These are phyloP conservation scores for Hippopotamus amphibius DNA, from an alignment of 2,113 vertebrate species.

Conservation along the genomic window DNA sequence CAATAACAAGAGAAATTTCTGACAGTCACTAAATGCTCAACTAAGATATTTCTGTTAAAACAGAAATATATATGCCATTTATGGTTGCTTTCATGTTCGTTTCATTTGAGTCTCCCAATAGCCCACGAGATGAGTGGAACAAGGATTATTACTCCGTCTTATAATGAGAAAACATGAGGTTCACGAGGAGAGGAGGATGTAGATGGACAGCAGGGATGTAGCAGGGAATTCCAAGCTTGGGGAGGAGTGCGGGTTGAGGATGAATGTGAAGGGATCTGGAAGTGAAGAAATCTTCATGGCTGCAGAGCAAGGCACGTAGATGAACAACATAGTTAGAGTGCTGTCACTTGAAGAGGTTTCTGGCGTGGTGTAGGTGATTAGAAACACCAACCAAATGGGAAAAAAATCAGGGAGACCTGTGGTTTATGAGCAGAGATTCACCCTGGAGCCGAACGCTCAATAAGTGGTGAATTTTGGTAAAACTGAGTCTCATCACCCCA, in stretches of 20 bases:
- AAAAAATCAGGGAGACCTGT: background rate
- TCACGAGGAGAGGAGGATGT: background rate
- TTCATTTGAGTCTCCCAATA: background rate
- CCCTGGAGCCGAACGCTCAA: background rate
- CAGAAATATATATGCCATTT: background rate
- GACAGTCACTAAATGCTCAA: background rate
- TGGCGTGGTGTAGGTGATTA: background rate
- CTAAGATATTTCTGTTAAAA: background rate
- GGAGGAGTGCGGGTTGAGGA: rapidly evolving
- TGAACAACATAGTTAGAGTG: no score
- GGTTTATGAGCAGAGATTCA: background rate
- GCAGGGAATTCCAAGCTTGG: background rate
- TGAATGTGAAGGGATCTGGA: background rate
- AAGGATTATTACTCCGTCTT: background rate
- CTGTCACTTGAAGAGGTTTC: background rate
- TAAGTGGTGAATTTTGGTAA: background rate
- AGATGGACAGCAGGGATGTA: background rate
- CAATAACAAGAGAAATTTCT: background rate
- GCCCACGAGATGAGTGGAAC: background rate
- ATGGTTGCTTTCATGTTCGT: background rate
- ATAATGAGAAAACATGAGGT: background rate
- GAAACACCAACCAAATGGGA: background rate
- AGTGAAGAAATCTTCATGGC: background rate
- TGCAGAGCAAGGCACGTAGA: background rate
- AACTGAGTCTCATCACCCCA: background rate